Conservation (phyloP, 2,888 invertebrate genomes). For the Tanaodytes sp. region DNA sequence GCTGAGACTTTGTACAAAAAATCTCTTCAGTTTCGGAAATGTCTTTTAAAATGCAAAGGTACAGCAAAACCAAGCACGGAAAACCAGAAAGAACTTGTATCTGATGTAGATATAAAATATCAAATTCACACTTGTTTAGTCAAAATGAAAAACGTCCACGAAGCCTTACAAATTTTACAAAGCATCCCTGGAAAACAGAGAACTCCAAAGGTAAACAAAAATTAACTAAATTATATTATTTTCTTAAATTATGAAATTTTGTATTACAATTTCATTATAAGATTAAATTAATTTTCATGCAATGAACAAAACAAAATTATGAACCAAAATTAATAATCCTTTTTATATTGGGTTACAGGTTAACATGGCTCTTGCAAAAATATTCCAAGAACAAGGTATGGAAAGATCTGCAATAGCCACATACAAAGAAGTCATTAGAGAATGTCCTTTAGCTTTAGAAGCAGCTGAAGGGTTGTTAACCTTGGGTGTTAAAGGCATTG, state of each 20-base stretch:
- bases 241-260: too few species aligned
- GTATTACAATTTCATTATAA: conserved; percentile 1
- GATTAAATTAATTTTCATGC: conserved; percentile 15
- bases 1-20: conserved; percentile 81
- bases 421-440: conserved; percentile 85
- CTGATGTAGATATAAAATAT: conserved; percentile 82
- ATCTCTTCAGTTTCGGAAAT: conserved; percentile 79
- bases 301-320: too few species aligned
- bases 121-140: conserved; percentile 81
- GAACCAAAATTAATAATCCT: too few species aligned
- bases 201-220: conserved; percentile 77
- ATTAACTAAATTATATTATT: background rate
- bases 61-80: conserved; percentile 73
- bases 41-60: conserved; percentile 76
- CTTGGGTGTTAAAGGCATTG: conserved; percentile 82
- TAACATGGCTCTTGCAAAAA: conserved; percentile 84
- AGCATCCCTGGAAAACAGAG: conserved; percentile 79
- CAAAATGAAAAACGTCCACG: conserved; percentile 78
- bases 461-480: conserved; percentile 82
- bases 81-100: conserved; percentile 74
- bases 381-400: conserved; percentile 81
- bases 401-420: conserved; percentile 82
- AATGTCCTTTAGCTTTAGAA: conserved; percentile 83
- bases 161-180: conserved; percentile 77
- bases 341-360: too few species aligned